Conservation (phyloP, 2,113 vertebrate genomes). For the Todiramphus chloris region DNA sequence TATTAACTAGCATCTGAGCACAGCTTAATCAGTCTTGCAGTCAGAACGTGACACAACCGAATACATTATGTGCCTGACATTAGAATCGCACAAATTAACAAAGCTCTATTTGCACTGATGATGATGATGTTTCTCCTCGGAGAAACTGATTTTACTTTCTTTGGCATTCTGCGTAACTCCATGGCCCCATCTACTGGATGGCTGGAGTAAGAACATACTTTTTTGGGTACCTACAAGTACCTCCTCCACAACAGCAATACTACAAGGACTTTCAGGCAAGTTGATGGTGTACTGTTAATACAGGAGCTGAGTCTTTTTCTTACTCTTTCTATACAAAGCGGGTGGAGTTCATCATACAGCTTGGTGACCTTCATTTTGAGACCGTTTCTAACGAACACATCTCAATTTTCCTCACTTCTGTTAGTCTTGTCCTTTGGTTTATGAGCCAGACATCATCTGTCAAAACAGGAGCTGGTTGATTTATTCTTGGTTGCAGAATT, state of each 20-base stretch:
- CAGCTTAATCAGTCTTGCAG: background rate
- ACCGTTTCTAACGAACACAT: background rate
- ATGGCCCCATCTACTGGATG: slow-evolving; percentile 59
- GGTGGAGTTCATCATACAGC: background rate
- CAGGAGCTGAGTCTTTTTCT: background rate
- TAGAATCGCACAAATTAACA: background rate
- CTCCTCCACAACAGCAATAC: background rate
- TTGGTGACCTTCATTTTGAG: background rate
- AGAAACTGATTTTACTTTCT: background rate
- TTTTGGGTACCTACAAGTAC: background rate
- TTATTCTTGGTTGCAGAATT: background rate
- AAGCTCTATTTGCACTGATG: background rate
- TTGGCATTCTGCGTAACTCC: background rate
- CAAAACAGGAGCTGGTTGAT: background rate
- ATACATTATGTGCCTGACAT: background rate
- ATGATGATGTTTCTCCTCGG: background rate
- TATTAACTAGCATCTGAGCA: background rate
- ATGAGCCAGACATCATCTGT: background rate
- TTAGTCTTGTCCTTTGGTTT: background rate
- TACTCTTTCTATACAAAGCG: background rate
- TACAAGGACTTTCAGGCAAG: background rate
- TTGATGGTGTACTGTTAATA: background rate
- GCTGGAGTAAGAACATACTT: background rate
- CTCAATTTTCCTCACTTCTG: background rate
- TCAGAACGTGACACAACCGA: background rate